Conservation (phyloP, 2,888 invertebrate species). For the Sclerodermus sp. region DNA sequence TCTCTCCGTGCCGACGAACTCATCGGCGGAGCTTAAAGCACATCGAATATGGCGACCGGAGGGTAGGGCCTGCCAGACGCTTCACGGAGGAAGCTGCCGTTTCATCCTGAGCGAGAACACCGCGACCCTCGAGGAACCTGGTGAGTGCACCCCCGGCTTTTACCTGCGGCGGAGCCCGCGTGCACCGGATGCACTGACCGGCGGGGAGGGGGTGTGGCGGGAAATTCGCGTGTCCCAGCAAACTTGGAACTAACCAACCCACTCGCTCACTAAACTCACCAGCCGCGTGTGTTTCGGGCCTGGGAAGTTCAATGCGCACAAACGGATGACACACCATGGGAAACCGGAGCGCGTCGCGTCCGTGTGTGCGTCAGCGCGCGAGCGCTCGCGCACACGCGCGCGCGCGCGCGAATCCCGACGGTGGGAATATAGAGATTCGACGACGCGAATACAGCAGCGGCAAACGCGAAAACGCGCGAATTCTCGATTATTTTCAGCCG, state of each 20-base stretch:
- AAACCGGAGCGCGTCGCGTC: slow-evolving; percentile 2
- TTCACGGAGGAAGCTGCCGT: slow-evolving; percentile 34
- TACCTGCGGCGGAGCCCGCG: neutral
- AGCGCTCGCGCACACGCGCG: neutral
- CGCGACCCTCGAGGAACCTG: slow-evolving; percentile 9
- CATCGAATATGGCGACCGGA: slow-evolving; percentile 52
- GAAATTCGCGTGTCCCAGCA: neutral
- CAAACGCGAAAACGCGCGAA: too few species aligned
- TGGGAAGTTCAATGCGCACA: slow-evolving; percentile 56
- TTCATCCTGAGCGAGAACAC: slow-evolving; percentile 16
- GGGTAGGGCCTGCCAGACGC: slow-evolving; percentile 44
- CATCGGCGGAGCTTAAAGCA: slow-evolving; percentile 29
- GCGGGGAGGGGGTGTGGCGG: neutral
- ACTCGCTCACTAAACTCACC: too few species aligned
- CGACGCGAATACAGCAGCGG: too few species aligned
- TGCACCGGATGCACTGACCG: neutral
- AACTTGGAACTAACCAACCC: too few species aligned
- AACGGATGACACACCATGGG: slow-evolving; percentile 37
- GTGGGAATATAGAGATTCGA: neutral
- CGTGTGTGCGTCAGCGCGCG: neutral
- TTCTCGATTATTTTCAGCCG: too few species aligned
- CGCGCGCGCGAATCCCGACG: neutral
- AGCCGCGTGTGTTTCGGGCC: slow-evolving; percentile 6
- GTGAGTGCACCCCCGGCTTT: slow-evolving; percentile 16
- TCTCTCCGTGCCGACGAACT: neutral